phyloP scores from a whole-genome alignment of 2,113 vertebrate genomes.

The Dasyornis broadbenti region DNA sequence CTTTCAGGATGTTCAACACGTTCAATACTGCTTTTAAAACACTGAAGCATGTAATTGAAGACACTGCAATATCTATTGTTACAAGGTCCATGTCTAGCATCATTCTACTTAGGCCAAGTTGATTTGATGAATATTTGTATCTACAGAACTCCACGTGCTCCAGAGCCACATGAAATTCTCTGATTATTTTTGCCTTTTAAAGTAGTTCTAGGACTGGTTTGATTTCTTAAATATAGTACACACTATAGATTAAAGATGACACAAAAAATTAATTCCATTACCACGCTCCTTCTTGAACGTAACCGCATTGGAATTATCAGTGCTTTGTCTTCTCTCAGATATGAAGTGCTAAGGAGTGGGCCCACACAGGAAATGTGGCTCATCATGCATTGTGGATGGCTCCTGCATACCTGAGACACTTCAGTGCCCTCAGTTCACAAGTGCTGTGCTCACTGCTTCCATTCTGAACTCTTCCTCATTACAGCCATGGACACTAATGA shows the following conservation, averaged over 20 bases:
- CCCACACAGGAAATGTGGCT: not conserved
- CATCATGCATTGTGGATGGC: not conserved
- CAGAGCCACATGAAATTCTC: not conserved
- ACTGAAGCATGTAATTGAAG: not conserved
- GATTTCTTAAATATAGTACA: not conserved
- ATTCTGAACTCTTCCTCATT: not conserved
- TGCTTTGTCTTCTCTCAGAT: not conserved
- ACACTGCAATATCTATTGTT: not conserved
- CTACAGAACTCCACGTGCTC: not conserved
- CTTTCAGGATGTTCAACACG: not conserved
- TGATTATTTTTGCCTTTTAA: not conserved
- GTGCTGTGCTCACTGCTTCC: not conserved
- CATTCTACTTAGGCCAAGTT: not conserved
- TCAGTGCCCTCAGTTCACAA: not conserved
- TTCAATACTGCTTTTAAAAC: not conserved
- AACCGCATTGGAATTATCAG: not conserved
- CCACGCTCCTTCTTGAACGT: not conserved
- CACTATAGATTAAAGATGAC: not conserved
- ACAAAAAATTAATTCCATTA: not conserved
- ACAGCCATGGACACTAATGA: not conserved
- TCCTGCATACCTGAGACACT: not conserved
- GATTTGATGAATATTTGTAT: not conserved
- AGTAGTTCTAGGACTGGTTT: not conserved
- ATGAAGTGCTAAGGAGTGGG: not conserved
- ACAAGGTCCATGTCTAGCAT: not conserved